phyloP scores from a whole-genome alignment of 1,140 invertebrate species.

The Calosoma granatense region DNA sequence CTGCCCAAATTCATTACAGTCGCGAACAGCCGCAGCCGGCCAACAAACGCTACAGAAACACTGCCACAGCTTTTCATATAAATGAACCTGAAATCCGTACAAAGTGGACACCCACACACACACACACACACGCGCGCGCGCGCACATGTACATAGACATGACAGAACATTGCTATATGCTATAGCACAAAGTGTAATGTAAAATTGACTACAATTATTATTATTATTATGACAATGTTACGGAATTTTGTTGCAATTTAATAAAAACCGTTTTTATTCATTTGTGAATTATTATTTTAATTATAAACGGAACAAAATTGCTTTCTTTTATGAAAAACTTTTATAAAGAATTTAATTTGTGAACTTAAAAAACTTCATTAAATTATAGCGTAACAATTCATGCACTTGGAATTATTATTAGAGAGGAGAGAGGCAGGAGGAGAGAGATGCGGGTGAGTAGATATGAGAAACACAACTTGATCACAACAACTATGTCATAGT shows the following conservation, averaged over 20 bases:
- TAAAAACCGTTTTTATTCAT: too few relatives aligned
- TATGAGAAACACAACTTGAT: too few relatives aligned
- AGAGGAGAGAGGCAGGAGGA: too few relatives aligned
- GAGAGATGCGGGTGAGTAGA: too few relatives aligned
- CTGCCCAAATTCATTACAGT: slow-evolving; percentile 20
- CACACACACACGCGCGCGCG: background rate
- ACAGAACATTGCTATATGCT: background rate
- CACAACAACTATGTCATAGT: too few relatives aligned
- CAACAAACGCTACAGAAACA: background rate
- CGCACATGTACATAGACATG: background rate
- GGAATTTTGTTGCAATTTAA: too few relatives aligned
- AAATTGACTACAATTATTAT: too few relatives aligned
- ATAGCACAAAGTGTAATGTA: too few relatives aligned
- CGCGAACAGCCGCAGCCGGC: background rate
- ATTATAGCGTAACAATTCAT: background rate
- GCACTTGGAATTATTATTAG: background rate
- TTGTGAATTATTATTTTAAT: background rate
- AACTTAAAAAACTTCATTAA: background rate
- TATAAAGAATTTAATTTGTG: background rate
- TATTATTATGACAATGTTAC: too few relatives aligned
- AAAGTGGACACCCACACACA: background rate
- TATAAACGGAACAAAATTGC: background rate
- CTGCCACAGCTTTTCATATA: background rate
- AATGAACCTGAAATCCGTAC: background rate
- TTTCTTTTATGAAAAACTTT: background rate